Conservation (phyloP, 2,888 invertebrate genomes). For the Hylaea fasciaria region DNA sequence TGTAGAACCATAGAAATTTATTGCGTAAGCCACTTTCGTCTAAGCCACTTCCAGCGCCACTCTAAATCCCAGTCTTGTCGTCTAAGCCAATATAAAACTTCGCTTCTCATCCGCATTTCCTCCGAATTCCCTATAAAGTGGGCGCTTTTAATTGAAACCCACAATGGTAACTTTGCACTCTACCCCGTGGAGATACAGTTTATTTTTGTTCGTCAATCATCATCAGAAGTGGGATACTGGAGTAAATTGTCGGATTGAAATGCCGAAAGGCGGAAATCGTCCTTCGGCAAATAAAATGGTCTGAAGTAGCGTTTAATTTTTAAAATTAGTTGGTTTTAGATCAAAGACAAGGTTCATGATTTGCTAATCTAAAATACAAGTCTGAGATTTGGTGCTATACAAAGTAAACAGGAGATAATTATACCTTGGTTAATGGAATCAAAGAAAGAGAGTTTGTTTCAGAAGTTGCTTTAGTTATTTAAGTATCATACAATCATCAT, state of each 20-base stretch:
- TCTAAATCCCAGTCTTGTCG: conserved; percentile 21
- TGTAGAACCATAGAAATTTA: conserved; percentile 33
- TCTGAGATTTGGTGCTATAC: neutral
- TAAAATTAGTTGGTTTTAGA: conserved; percentile 5
- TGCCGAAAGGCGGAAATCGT: conserved; percentile 20
- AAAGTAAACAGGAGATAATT: neutral
- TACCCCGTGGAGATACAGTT: conserved; percentile 25
- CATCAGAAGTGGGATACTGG: conserved; percentile 10
- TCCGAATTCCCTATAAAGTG: conserved; percentile 46
- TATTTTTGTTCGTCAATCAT: neutral
- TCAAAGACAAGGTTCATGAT: conserved; percentile 6
- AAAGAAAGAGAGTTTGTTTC: neutral
- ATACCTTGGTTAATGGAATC: neutral
- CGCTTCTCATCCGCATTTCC: conserved; percentile 45
- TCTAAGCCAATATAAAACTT: conserved; percentile 59
- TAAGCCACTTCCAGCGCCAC: conserved; percentile 27
- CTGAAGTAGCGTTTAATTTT: conserved; percentile 17
- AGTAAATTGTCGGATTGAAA: conserved; percentile 28
- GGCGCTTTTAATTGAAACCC: conserved; percentile 50
- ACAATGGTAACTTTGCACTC: conserved; percentile 34
- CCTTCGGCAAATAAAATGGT: conserved; percentile 7
- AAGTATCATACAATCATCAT: too few species aligned
- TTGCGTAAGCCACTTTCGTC: conserved; percentile 13
- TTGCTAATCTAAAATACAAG: neutral
- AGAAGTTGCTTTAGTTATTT: too few species aligned